Evolutionary conservation across 2,797 vertebrate species (phyloP).

Genomic region (Anabacerthia variegaticeps): DNA sequence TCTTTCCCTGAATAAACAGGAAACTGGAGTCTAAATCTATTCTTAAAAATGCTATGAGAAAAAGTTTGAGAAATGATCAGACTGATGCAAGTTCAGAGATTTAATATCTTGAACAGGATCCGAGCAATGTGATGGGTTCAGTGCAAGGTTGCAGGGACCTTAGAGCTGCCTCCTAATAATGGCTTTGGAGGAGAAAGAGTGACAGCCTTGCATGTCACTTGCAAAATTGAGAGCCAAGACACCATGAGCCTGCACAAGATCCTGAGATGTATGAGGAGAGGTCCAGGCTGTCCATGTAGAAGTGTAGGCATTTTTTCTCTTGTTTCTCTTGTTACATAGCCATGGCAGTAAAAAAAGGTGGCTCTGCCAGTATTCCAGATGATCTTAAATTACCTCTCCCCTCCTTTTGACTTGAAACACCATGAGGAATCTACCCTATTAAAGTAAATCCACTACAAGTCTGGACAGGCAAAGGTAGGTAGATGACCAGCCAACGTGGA

Average conservation of each 20-base stretch:
- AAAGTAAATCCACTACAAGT: not conserved
- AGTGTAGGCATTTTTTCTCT: accelerated
- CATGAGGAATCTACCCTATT: not conserved
- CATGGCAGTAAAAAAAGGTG: not conserved
- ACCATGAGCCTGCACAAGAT: not conserved
- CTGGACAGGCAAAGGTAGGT: not conserved
- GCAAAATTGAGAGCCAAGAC: not conserved
- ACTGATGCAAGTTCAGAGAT: not conserved
- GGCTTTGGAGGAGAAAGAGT: not conserved
- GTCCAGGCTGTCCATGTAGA: not conserved
- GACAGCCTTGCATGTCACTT: not conserved
- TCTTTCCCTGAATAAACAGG: not conserved
- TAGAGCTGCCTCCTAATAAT: accelerated
- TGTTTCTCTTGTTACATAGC: not conserved
- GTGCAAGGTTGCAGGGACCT: not conserved
- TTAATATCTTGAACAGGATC: not conserved
- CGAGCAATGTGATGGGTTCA: not conserved
- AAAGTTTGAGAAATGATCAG: not conserved
- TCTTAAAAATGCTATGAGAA: not conserved
- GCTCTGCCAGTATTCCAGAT: not conserved
- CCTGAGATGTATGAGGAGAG: not conserved
- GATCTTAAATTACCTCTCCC: not conserved
- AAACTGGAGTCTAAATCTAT: not conserved
- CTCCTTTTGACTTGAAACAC: not conserved
- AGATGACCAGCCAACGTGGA: not conserved